These are phyloP conservation scores for Paradoxurus hermaphroditus DNA, from an alignment of 2,113 vertebrate genomes.

Conservation along the genomic window DNA sequence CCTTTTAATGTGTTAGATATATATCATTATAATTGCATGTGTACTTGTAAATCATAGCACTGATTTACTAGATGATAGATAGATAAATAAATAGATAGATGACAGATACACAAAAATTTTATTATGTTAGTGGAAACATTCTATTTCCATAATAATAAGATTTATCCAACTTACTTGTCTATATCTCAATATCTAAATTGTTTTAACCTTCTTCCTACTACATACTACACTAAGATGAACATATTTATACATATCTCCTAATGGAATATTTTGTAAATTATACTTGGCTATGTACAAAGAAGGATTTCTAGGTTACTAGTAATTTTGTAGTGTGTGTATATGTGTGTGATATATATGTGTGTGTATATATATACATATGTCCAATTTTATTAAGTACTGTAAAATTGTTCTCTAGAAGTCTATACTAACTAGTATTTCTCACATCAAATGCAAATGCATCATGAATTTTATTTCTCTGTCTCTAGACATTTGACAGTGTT, in stretches of 20 bases:
- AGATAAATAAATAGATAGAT: not conserved
- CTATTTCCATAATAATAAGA: not conserved
- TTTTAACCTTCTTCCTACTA: not conserved
- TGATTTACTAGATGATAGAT: not conserved
- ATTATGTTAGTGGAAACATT: not conserved
- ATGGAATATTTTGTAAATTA: not conserved
- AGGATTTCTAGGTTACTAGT: not conserved
- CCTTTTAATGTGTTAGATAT: not conserved
- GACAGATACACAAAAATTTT: not conserved
- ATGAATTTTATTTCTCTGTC: not conserved
- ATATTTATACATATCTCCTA: not conserved
- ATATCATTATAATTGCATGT: not conserved
- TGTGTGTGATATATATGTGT: not conserved
- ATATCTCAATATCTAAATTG: not conserved
- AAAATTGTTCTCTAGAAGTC: not conserved
- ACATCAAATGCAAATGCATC: not conserved
- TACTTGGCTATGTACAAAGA: not conserved
- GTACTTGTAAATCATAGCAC: not conserved
- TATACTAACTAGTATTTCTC: not conserved
- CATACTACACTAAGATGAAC: not conserved
- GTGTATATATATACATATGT: not conserved
- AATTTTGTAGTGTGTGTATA: not conserved
- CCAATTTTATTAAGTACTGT: not conserved
- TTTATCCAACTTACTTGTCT: not conserved
- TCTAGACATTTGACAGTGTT: not conserved